Evolutionary conservation across 2,797 vertebrate genomes (phyloP), one percentile per base, ranked within the genome.

Genomic region (Myiothlypis coronata): DNA sequence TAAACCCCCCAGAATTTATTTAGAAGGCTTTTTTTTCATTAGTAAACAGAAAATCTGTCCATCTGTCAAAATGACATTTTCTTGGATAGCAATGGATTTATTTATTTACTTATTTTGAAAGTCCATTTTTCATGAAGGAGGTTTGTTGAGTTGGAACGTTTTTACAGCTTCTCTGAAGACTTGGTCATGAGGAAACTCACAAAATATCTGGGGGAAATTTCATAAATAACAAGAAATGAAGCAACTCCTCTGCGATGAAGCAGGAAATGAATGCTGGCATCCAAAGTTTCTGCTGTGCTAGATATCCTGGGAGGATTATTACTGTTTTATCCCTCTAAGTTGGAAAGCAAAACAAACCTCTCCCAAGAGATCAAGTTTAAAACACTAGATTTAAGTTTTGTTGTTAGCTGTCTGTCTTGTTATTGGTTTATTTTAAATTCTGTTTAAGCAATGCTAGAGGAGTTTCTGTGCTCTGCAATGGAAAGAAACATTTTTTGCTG

Each of bases 261-360:
- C 91, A 93, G 84, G 89, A 95, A 95, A 93, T 87, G 44, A 95
- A 32, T 53, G 41, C 64, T 77, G 68, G 60, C 71, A 87, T 77
- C 32, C 2, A 1, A 82, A 89, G 50, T 21, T 84, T 82, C 68
- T 74, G 35, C 83, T 79, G 32, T 74, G 74, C 83, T 82, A 83
- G 17, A 13, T 56, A 67, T 61, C 41, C 83, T 75, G 39, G 68
- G 24, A 82, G 74, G 19, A 85, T 87, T 94, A 77, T 82, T 88
- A 81, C 23, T 70, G 34, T 59, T 94, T 89, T 93, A 87, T 70
- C 80, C 56, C 67, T 86, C 32, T 47, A 67, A 74, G n/a, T 22
- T 83, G 19, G 67, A 89, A 87, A 80, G 44, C 41, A 93, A 75
- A 21, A 16, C 70, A 76, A 86, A 76, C 13, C 1, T 69, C 23